Evolutionary conservation across 1,140 invertebrate genomes (phyloP).

Genomic region (Zaprionus vittiger): DNA sequence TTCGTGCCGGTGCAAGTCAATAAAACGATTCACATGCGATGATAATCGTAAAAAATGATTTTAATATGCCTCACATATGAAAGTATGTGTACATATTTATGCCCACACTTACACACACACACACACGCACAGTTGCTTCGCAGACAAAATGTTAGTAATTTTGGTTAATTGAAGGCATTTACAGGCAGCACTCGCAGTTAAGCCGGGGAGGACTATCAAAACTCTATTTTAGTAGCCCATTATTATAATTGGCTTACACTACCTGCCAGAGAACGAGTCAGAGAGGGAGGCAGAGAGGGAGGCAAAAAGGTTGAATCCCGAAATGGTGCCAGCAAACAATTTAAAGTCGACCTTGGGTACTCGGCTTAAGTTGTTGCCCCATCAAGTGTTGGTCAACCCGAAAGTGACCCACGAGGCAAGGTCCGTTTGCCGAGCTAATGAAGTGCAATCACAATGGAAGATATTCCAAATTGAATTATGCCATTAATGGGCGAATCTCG

Average conservation of each 20-base stretch:
- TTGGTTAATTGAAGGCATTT: conserved; percentile 31
- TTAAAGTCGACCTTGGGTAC: neutral
- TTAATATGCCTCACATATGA: conserved; percentile 50
- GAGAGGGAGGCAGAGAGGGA: neutral
- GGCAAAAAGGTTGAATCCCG: neutral
- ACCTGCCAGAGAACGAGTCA: neutral
- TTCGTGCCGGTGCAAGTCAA: conserved; percentile 44
- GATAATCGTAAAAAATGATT: conserved; percentile 75
- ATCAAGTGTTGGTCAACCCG: neutral
- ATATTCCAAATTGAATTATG: neutral
- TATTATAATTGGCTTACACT: conserved; percentile 33
- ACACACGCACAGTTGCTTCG: no score
- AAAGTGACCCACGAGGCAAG: neutral
- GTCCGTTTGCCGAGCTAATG: neutral
- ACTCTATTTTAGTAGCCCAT: conserved; percentile 32
- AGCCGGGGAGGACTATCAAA: neutral
- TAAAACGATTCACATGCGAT: conserved; percentile 71
- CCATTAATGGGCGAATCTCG: conserved; percentile 1
- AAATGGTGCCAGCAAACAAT: neutral
- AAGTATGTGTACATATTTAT: neutral
- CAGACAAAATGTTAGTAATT: conserved; percentile 22
- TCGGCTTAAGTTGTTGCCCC: neutral
- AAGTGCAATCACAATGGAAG: neutral
- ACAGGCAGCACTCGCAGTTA: neutral
- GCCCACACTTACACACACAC: conserved; percentile 6